Evolutionary conservation across 2,113 vertebrate genomes (phyloP), one percentile per base, ranked within the genome.

Genomic region (Noctilio leporinus): DNA sequence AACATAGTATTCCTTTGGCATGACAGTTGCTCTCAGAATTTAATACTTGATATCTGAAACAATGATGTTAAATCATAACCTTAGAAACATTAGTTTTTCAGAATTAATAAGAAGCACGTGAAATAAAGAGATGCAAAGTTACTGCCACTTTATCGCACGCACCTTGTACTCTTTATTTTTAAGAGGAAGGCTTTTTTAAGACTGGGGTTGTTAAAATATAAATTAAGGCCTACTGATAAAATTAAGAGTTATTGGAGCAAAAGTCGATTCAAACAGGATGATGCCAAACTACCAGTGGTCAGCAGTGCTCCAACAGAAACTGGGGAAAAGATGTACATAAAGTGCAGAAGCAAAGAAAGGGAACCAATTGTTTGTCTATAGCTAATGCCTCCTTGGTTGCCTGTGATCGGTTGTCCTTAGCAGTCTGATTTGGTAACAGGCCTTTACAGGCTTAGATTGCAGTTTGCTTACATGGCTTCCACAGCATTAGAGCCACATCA

Each of bases 161-260:
- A n/a, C n/a, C n/a, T n/a, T n/a, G n/a, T n/a, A n/a, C n/a, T n/a
- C 40, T 57, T 85, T 81, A 86, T 82, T 93, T 80, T 85, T 33
- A 76, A 93, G 30, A 62, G 20, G 35, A 75, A 62, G 43, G 35
- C 26, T 95, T 80, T 75, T 9, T 47, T 59, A 59, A 72, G 35
- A 30, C 3, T 12, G 86, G 47, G n/a, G 49, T 24, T 78, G 51
- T 78, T 78, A 78, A 77, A n/a, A 77, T 49, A 55, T 55, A 55
- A 55, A 38, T 35, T 55, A 2, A 78, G 22, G 76, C 76, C 38
- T 55, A 26, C 35, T 55, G 26, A 78, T 38, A 78, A 77, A 51
- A 24, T 55, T 26, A 26, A 40, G 64, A 35, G 20, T 15, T 43
- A 72, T 26, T 43, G 24, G 11, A 28, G 24, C 40, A 38, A 69